Conservation (phyloP, 64 coral and sea anemone species). For the Trachythela sp. region DNA sequence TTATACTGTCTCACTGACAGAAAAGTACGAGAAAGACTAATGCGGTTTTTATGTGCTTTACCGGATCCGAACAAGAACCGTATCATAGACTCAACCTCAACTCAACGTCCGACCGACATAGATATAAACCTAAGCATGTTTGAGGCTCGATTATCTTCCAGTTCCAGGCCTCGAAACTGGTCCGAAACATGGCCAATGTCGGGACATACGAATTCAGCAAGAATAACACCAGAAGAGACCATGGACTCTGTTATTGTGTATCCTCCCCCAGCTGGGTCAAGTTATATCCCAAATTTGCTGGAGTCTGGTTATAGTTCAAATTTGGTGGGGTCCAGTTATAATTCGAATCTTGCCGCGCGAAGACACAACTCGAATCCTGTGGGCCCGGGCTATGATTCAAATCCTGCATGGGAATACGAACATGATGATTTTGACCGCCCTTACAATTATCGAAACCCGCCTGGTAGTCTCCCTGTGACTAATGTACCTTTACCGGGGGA, state of each 20-base stretch:
- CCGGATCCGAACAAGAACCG: background rate
- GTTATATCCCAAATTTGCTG: too few species aligned
- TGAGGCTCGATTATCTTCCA: background rate
- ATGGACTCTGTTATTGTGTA: too few species aligned
- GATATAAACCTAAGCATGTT: background rate
- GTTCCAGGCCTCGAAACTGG: background rate
- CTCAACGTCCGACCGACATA: background rate
- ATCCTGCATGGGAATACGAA: background rate
- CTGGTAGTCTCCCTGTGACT: background rate
- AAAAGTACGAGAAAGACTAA: conserved; percentile 4
- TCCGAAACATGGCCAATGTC: background rate
- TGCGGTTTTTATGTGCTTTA: background rate
- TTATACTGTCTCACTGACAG: conserved; percentile 43
- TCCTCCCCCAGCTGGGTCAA: background rate
- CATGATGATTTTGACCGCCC: background rate
- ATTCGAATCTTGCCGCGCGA: too few species aligned
- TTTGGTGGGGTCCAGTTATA: too few species aligned
- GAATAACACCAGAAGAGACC: background rate
- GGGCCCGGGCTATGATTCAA: background rate
- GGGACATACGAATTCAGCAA: background rate
- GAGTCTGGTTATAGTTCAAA: too few species aligned
- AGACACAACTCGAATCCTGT: background rate
- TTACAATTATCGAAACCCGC: background rate
- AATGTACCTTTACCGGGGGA: background rate
- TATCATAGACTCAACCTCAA: background rate